Conservation (phyloP, 1,140 invertebrate species). For the Drosophila melanica region DNA sequence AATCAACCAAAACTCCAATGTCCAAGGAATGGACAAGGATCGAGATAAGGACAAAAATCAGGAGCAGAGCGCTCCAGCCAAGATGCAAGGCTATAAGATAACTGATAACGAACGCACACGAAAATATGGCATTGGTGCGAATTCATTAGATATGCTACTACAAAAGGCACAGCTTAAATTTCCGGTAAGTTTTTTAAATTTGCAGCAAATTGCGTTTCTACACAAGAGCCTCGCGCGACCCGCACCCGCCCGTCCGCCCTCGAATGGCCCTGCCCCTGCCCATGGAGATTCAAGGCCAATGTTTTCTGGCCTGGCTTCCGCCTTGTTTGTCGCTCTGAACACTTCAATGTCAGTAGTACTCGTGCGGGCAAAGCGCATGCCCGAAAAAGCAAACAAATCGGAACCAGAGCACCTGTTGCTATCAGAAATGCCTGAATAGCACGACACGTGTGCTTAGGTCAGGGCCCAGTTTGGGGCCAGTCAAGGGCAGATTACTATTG, state of each 20-base stretch:
- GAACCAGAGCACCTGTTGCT: slow-evolving; percentile 62
- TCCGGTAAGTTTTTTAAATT: slow-evolving; percentile 85
- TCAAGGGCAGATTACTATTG: slow-evolving; percentile 51
- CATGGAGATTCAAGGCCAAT: slow-evolving; percentile 69
- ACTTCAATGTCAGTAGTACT: slow-evolving; percentile 56
- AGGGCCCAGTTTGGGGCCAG: slow-evolving; percentile 36
- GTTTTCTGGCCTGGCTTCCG: slow-evolving; percentile 62
- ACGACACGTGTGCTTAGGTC: slow-evolving; percentile 25
- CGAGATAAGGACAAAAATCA: slow-evolving; percentile 35
- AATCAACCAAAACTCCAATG: slow-evolving; percentile 20
- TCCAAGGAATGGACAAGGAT: slow-evolving; percentile 28
- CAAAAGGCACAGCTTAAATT: slow-evolving; percentile 88
- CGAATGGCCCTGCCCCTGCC: slow-evolving; percentile 48
- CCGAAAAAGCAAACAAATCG: slow-evolving; percentile 13
- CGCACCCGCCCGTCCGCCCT: slow-evolving; percentile 7
- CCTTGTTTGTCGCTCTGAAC: slow-evolving; percentile 49
- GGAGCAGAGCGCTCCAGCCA: slow-evolving; percentile 16
- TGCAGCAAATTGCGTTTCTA: slow-evolving; percentile 36
- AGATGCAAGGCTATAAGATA: slow-evolving; percentile 89
- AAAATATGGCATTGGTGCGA: slow-evolving; percentile 89
- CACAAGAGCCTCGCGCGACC: not conserved
- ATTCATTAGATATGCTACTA: slow-evolving; percentile 86
- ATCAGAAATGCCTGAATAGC: slow-evolving; percentile 30
- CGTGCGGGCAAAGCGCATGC: slow-evolving; percentile 54
- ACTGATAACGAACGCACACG: slow-evolving; percentile 87